Base-by-base conservation (phyloP, 37 sponge, comb jelly and placozoan genomes). In the Beroe forskalii region DNA sequence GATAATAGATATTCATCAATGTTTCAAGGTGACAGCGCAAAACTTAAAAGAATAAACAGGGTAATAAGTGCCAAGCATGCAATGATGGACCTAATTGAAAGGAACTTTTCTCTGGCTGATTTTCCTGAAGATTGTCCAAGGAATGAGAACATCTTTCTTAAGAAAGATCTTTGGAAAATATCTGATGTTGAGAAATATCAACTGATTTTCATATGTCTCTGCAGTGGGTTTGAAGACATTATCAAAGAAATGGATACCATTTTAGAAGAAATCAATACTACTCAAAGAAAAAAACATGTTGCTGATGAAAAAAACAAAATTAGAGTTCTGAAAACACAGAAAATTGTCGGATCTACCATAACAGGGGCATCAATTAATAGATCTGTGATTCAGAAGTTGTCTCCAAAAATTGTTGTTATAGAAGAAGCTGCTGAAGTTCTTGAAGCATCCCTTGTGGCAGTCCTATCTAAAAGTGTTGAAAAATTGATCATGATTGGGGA, bases 381-480 rank as follows among this genome's bases (percentile, higher is more conserved):
- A 35, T 63, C 93, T 42, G 67, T 97, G 32, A 61, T 94, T 20
- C 60, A 93, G 14, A 86, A 76, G 32, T 40, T 95, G 90, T 17
- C 62, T 25, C 96, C 98, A 62, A 95, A 92, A 91, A 94, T 97
- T 60, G 91, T 97, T n/a, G 90, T 97, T 39, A 90, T 97, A 43
- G 98, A 97, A 94, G 98, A 97, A 83, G 96, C 96, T 40, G 98
- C 98, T 41, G 98, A 97, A 42, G 93, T 97, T 0, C 89, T 97
- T n/a, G 98, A 97, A 62, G 63, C 98, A 25, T 96, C 94, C 67
- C 67, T 97, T 23, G 62, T 97, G 35, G 93, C 95, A 32, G 94
- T 94, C 30, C 91, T 97, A n/a, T 90, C 94, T 25, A 89, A 94
- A 32, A 93, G 92, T 90, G 95, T 93, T 0, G 92, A 97, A 64